Conservation (phyloP, 2,797 vertebrate genomes). For the Apogon talboti region DNA sequence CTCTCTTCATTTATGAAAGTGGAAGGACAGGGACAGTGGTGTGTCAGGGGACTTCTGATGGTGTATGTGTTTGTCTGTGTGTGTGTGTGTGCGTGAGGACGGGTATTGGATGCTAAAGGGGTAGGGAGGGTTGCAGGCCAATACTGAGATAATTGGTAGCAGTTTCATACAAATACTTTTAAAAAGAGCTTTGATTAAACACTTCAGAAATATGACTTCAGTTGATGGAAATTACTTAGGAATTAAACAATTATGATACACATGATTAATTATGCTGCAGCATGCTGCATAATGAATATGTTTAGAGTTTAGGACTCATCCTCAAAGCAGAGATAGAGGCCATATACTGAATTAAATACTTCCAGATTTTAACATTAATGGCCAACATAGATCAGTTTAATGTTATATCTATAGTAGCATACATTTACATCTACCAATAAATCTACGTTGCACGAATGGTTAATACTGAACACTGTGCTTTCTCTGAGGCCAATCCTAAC, state of each 20-base stretch:
- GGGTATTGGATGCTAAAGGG: slow-evolving; percentile 27
- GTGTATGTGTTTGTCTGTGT: slow-evolving; percentile 31
- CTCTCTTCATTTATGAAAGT: slow-evolving; percentile 81
- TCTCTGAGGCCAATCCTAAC: background rate
- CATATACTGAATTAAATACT: background rate
- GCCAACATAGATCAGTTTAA: slow-evolving; percentile 21
- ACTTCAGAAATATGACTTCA: slow-evolving; percentile 54
- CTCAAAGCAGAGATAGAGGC: slow-evolving; percentile 23
- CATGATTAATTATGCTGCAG: slow-evolving; percentile 61
- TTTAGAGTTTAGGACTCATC: slow-evolving; percentile 27
- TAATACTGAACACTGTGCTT: background rate
- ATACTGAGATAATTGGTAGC: slow-evolving; percentile 58
- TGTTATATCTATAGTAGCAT: background rate
- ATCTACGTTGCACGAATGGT: background rate
- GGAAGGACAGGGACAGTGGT: slow-evolving; percentile 65
- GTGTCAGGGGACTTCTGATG: slow-evolving; percentile 33
- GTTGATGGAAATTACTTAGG: slow-evolving; percentile 57
- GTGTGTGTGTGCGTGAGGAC: slow-evolving; percentile 1
- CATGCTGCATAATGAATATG: slow-evolving; percentile 17
- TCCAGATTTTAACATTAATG: slow-evolving; percentile 19
- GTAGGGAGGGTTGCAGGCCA: slow-evolving; percentile 38
- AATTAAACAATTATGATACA: slow-evolving; percentile 57
- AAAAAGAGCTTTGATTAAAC: slow-evolving; percentile 62
- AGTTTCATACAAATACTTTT: slow-evolving; percentile 64
- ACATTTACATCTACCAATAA: slow-evolving; percentile 1